A percentile compares a stretch with the other conserved stretches of the same genome.
Evolutionary conservation across 1,140 invertebrate genomes (phyloP).

Genomic region (Lucilia cuprina): DNA sequence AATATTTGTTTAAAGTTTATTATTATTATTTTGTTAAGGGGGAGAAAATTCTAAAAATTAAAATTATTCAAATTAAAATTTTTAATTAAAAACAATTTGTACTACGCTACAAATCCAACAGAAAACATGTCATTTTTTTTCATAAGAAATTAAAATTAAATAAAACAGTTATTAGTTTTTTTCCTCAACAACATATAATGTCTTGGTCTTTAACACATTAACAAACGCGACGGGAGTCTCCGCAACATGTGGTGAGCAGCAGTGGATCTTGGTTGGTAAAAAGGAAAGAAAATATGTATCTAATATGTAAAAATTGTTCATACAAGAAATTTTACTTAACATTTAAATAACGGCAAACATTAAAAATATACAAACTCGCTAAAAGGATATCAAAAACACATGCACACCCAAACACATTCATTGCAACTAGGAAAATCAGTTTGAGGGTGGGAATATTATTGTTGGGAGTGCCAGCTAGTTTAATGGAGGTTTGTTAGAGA

Average conservation of each 20-base stretch:
- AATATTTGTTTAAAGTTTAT: no score
- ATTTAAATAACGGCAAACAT: not conserved
- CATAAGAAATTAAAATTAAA: no score
- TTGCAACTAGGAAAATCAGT: no score
- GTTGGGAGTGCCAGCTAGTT: not conserved
- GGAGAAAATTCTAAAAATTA: no score
- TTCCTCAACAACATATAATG: not conserved
- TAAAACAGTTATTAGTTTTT: not conserved
- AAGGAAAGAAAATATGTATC: not conserved
- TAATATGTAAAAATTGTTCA: not conserved
- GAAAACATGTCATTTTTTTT: no score
- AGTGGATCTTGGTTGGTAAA: not conserved
- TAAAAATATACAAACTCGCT: not conserved
- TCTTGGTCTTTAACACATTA: constrained; percentile 15
- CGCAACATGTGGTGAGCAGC: not conserved
- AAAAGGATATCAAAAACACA: not conserved
- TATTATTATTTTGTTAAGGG: no score
- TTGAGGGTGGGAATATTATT: not conserved
- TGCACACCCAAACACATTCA: no score
- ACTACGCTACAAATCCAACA: no score
- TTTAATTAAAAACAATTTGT: not conserved
- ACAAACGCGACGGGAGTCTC: not conserved
- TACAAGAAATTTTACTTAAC: not conserved
- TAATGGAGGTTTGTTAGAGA: not conserved
- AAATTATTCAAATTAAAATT: not conserved